Conservation (phyloP, 2,888 invertebrate species). For the Microchrysa polita region DNA sequence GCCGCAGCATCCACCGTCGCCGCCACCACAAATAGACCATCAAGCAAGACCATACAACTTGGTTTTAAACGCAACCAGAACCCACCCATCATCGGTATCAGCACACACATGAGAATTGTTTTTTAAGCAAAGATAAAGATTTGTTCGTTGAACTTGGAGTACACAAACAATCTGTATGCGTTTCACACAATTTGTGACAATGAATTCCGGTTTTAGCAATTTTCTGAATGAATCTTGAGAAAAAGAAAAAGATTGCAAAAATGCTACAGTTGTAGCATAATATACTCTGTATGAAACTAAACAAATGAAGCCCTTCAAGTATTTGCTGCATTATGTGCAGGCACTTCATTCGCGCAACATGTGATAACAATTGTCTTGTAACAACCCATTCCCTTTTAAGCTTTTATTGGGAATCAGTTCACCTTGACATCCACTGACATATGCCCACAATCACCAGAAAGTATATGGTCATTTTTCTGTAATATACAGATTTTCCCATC, state of each 20-base stretch:
- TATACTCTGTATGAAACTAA: not conserved
- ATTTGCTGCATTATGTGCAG: not conserved
- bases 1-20: not conserved
- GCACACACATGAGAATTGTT: not conserved
- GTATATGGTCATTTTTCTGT: not conserved
- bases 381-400: not conserved
- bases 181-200: not conserved
- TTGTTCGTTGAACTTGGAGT: not conserved
- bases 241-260: not conserved
- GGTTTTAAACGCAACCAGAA: no score
- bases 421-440: not conserved
- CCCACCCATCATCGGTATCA: not conserved
- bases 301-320: not conserved
- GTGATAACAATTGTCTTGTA: not conserved
- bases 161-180: not conserved
- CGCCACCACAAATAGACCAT: not conserved
- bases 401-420: not conserved
- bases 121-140: not conserved
- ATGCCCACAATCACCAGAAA: not conserved
- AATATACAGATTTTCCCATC: slow-evolving; percentile 18
- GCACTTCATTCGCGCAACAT: not conserved
- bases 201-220: not conserved
- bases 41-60: not conserved
- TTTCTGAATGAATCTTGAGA: slow-evolving; percentile 10
- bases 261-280: not conserved